Base-by-base conservation (phyloP, 1,140 invertebrate genomes). In the Muscidifurax raptorellus region DNA sequence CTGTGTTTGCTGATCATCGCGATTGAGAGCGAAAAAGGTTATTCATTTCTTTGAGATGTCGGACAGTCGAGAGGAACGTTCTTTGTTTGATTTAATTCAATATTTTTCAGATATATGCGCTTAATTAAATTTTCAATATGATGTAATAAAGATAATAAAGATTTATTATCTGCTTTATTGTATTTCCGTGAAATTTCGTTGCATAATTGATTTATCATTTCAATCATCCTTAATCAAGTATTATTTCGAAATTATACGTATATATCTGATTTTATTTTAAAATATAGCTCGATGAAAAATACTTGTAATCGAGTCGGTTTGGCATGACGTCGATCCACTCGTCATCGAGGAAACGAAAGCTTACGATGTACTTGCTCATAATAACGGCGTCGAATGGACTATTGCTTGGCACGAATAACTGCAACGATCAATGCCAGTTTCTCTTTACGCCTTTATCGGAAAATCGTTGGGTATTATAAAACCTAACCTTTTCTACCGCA, bases 291-390 rank as follows among this genome's bases (percentile, higher is more conserved):
- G 36, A 9, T 40, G 4, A n/a, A 22, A 27, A 2, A 2, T 77
- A 85, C 84, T 44, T 82, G 75, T 85, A 88, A 86, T 91, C 90
- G 0, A 32, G 64, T 5, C 89, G 87, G 18, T 91, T 86, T 0
- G 91, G 90, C 28, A 30, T 52, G 10, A 92, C 15, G 1, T 85
- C 75, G 3, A 82, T 89, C 91, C 91, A 91, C 27, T 92, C 88
- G 5, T 90, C 69, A 59, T 91, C 89, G 64, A 90, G 66, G 75
- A 91, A 86, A 2, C 89, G 88, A 79, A 91, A 91, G 87, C 88
- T 89, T 13, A 91, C 83, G 9, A 84, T 85, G 0, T 87, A 90
- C 78, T 89, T 91, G 82, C 89, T 91, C 80, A 91, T n/a, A 0
- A 90, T 84, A 0, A 86, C 88, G 2, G 78, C 18, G 78, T 92